These are phyloP conservation scores for Dufourea novaeangliae DNA, from an alignment of 1,140 invertebrate species.

Conservation along the genomic window DNA sequence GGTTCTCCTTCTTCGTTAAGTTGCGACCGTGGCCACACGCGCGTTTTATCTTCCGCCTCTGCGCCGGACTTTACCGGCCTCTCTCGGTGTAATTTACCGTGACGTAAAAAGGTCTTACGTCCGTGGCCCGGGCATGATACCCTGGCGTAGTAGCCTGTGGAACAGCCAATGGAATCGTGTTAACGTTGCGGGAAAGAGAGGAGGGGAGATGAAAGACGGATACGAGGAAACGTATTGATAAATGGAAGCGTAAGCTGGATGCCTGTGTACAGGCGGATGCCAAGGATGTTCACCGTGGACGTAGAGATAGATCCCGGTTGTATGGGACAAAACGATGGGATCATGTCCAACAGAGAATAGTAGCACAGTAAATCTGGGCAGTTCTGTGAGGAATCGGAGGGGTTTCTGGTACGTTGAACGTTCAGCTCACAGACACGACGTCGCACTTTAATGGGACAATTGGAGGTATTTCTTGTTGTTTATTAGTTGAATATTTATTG, in stretches of 20 bases:
- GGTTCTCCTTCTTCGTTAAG: conserved; percentile 29
- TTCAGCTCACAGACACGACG: no score
- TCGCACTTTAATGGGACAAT: no score
- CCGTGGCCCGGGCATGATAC: conserved; percentile 10
- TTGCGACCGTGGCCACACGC: background rate
- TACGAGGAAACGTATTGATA: background rate
- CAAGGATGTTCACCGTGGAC: background rate
- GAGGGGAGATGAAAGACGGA: background rate
- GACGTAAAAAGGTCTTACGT: conserved; percentile 20
- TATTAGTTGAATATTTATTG: no score
- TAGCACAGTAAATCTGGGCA: background rate
- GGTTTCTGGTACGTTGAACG: no score
- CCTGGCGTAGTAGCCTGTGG: background rate
- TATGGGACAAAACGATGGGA: background rate
- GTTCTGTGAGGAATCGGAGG: no score
- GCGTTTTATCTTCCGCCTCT: conserved; percentile 25
- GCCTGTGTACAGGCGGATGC: background rate
- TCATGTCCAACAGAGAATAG: background rate
- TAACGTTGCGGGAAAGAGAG: background rate
- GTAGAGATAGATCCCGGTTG: no score
- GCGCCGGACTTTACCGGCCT: conserved; percentile 10
- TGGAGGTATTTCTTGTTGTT: no score
- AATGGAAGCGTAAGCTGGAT: background rate
- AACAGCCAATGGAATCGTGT: no score
- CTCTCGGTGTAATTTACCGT: conserved; percentile 27